A percentile compares a stretch with the other conserved stretches of the same genome.
These are phyloP conservation scores for Drosophila equinoxialis DNA, from an alignment of 1,140 invertebrate genomes.

Conservation along the genomic window DNA sequence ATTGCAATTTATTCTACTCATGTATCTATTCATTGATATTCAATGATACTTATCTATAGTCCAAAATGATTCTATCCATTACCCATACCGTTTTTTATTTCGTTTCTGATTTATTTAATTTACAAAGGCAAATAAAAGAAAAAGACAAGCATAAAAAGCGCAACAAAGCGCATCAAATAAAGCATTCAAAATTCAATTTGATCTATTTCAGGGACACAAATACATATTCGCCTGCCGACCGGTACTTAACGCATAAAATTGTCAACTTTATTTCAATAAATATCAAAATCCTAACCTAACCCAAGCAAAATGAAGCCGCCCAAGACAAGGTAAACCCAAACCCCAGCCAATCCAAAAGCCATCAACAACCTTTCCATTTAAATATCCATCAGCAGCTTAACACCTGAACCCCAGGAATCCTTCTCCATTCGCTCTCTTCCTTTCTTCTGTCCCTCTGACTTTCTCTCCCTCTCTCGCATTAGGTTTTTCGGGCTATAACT, in stretches of 20 bases:
- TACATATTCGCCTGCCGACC: background rate
- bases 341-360: constrained; percentile 9
- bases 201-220: constrained; percentile 37
- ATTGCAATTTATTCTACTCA: no score
- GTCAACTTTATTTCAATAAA: constrained; percentile 59
- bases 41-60: background rate
- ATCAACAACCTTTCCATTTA: constrained; percentile 42
- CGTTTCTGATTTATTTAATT: background rate
- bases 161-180: constrained; percentile 6
- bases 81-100: background rate
- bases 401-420: constrained; percentile 44
- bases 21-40: no score
- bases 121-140: background rate
- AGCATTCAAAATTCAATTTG: constrained; percentile 25
- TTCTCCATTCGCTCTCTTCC: background rate
- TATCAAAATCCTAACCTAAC: constrained; percentile 25
- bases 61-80: background rate
- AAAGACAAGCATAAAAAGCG: background rate
- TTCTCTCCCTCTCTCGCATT: constrained; percentile 1
- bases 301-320: constrained; percentile 22
- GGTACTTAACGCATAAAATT: constrained; percentile 24
- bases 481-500: constrained; percentile 42
- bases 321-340: constrained; percentile 3
- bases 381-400: constrained; percentile 70
- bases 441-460: background rate